A percentile compares a stretch with the other conserved stretches of the same genome.
phyloP scores from a whole-genome alignment of 2,797 vertebrate genomes.

The Epinephelus awoara region DNA sequence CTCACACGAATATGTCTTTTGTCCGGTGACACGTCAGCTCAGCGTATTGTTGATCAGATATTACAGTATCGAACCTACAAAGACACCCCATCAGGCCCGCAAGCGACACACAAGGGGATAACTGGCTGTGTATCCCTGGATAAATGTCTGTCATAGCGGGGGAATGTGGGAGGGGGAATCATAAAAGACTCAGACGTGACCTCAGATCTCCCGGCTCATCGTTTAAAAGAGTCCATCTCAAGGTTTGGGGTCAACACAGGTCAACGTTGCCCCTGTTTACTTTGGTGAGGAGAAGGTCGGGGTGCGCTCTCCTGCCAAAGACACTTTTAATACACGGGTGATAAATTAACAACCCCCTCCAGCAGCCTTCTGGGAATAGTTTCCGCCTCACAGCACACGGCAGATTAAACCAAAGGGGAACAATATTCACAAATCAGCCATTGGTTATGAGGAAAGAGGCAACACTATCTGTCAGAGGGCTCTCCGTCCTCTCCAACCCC shows the following conservation, averaged over 20 bases:
- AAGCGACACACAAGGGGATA: constrained; percentile 33
- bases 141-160: constrained; percentile 47
- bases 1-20: constrained; percentile 44
- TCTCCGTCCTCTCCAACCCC: constrained; percentile 9
- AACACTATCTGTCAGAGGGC: constrained; percentile 68
- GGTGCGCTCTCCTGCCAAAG: constrained; percentile 63
- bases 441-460: constrained; percentile 67
- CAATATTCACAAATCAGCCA: constrained; percentile 82
- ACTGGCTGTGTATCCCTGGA: constrained; percentile 33
- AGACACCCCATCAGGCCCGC: constrained; percentile 41
- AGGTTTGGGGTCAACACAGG: constrained; percentile 55
- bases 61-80: constrained; percentile 34
- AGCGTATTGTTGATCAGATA: constrained; percentile 53
- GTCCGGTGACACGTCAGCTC: constrained; percentile 33
- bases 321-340: constrained; percentile 78
- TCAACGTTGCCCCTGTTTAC: constrained; percentile 57
- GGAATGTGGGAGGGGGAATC: constrained; percentile 25
- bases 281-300: constrained; percentile 39
- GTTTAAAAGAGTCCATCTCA: constrained; percentile 60
- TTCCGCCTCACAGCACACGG: constrained; percentile 83
- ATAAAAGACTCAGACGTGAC: constrained; percentile 50
- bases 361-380: constrained; percentile 76
- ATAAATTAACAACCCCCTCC: constrained; percentile 83
- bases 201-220: constrained; percentile 13
- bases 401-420: constrained; percentile 83